phyloP scores from a whole-genome alignment of 2,888 invertebrate genomes.

The Xanthia togata region DNA sequence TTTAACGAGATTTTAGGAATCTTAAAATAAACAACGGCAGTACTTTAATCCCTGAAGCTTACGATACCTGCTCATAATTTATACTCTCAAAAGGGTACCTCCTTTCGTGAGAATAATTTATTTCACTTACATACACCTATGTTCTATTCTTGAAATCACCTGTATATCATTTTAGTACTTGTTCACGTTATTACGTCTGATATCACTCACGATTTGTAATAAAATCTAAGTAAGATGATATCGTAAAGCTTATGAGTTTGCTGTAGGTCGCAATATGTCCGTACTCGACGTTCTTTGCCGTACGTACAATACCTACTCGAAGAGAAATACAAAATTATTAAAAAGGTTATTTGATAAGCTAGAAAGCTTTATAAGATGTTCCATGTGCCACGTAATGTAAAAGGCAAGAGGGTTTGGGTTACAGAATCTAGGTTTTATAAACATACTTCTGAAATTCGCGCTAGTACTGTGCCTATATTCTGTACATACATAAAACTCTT shows the following conservation, averaged over 20 bases:
- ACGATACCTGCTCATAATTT: slow-evolving; percentile 46
- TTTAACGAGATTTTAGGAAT: slow-evolving; percentile 35
- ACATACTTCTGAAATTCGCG: slow-evolving; percentile 2
- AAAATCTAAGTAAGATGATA: slow-evolving; percentile 79
- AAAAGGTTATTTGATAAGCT: slow-evolving; percentile 41
- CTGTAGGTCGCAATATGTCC: slow-evolving; percentile 76
- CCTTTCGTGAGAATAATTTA: slow-evolving; percentile 18
- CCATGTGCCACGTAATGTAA: slow-evolving; percentile 13
- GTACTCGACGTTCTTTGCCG: slow-evolving; percentile 71
- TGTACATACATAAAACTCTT: neutral
- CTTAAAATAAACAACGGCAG: slow-evolving; percentile 46
- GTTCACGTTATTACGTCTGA: slow-evolving; percentile 72
- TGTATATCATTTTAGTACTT: slow-evolving; percentile 55
- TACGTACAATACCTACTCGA: slow-evolving; percentile 61
- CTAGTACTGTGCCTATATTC: neutral
- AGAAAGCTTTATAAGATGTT: slow-evolving; percentile 24
- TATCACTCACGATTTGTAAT: slow-evolving; percentile 74
- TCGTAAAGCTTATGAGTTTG: slow-evolving; percentile 79
- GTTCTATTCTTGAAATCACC: slow-evolving; percentile 41
- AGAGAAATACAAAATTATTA: slow-evolving; percentile 47
- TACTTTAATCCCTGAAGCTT: slow-evolving; percentile 41
- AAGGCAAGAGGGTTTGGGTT: slow-evolving; percentile 9
- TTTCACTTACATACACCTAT: slow-evolving; percentile 35
- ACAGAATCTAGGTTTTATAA: slow-evolving; percentile 30
- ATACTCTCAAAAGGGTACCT: slow-evolving; percentile 25